Evolutionary conservation across 2,888 invertebrate species (phyloP).

Genomic region (Plebejus argus): DNA sequence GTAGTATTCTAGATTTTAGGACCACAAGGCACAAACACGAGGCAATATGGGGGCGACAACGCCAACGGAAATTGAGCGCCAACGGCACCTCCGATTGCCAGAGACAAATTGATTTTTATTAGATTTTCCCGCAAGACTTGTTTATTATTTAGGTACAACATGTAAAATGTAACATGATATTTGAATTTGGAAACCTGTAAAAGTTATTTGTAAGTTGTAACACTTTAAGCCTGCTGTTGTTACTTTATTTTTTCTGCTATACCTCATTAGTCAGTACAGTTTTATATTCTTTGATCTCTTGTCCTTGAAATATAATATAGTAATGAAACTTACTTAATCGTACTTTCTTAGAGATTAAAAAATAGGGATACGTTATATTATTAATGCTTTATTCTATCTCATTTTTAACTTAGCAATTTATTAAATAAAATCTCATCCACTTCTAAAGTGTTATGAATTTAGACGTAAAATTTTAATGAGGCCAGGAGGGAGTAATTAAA

Average conservation of each 20-base stretch:
- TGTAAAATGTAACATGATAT: neutral
- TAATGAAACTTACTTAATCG: no score
- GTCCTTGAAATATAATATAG: no score
- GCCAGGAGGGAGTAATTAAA: neutral
- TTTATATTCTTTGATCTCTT: no score
- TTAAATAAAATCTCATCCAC: neutral
- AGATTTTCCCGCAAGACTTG: neutral
- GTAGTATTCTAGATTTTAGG: neutral
- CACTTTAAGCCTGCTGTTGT: neutral
- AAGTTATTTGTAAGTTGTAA: neutral
- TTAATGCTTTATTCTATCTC: neutral
- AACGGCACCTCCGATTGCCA: slow-evolving; percentile 5
- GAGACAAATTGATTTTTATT: neutral
- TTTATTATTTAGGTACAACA: neutral
- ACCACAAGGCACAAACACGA: neutral
- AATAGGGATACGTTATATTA: no score
- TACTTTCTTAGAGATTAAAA: no score
- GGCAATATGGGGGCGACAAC: slow-evolving; percentile 10
- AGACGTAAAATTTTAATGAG: slow-evolving; percentile 7
- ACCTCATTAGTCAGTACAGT: no score
- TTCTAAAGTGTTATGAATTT: neutral
- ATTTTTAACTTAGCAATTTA: neutral
- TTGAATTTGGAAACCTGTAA: neutral
- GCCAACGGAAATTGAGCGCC: slow-evolving; percentile 27
- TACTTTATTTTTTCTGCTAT: neutral